phyloP scores from a whole-genome alignment of 1,140 invertebrate species.

The Caenorhabditis inopinata region DNA sequence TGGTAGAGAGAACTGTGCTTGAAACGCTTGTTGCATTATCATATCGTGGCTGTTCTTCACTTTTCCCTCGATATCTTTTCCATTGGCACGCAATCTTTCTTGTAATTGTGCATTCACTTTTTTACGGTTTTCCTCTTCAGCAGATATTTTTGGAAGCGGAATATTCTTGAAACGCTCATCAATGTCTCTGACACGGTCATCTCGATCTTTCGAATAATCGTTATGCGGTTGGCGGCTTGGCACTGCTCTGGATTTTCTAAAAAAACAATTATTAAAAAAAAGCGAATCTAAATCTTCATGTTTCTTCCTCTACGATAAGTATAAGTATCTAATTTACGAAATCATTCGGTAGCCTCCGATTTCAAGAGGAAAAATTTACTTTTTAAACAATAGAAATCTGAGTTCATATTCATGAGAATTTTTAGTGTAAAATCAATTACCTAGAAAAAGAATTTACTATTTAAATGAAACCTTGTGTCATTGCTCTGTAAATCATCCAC shows the following conservation, averaged over 20 bases:
- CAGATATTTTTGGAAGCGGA: background rate
- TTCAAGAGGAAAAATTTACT: too few species aligned
- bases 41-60: background rate
- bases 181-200: background rate
- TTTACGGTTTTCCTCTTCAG: background rate
- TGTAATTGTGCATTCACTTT: background rate
- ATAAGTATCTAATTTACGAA: too few species aligned
- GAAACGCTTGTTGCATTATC: background rate
- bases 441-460: too few species aligned
- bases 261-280: background rate
- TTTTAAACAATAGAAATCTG: too few species aligned
- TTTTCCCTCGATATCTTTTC: background rate
- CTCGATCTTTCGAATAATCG: background rate
- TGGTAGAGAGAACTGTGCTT: background rate
- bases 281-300: too few species aligned
- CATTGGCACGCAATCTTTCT: background rate
- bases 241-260: background rate
- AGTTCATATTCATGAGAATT: too few species aligned
- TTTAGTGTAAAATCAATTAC: too few species aligned
- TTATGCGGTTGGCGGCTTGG: background rate
- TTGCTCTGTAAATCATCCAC: too few species aligned
- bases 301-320: too few species aligned
- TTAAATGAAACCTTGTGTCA: too few species aligned
- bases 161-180: background rate
- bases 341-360: too few species aligned